These are phyloP conservation scores for Hetaerina titia DNA, from an alignment of 2,888 invertebrate genomes.

Conservation along the genomic window DNA sequence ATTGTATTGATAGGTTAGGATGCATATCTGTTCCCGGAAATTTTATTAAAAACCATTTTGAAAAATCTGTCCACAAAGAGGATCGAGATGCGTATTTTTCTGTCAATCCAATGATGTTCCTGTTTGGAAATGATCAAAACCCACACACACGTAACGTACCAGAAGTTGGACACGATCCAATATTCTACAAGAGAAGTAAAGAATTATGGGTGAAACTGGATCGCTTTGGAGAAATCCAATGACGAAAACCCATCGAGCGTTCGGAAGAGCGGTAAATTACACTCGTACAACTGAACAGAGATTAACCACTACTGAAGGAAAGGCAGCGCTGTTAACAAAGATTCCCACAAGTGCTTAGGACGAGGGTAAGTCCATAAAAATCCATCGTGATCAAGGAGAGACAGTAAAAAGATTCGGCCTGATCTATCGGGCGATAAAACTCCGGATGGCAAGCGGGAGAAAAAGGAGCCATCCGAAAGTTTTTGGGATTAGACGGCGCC, in stretches of 20 bases:
- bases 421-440: conserved; percentile 62
- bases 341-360: neutral
- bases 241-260: neutral
- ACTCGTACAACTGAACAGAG: neutral
- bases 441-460: conserved; percentile 1
- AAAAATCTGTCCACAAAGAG: too few species aligned
- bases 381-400: neutral
- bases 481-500: neutral
- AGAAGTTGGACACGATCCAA: neutral
- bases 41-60: too few species aligned
- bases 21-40: too few species aligned
- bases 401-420: conserved; percentile 45
- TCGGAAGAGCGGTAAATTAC: neutral
- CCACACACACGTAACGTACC: too few species aligned
- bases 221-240: neutral
- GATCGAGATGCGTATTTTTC: too few species aligned
- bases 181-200: neutral
- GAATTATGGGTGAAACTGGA: neutral
- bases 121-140: too few species aligned
- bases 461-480: neutral
- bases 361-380: conserved; percentile 9
- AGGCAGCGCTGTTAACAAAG: conserved; percentile 44
- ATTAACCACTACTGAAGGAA: neutral
- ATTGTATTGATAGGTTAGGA: too few species aligned
- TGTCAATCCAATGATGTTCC: too few species aligned